phyloP scores from a whole-genome alignment of 2,797 vertebrate genomes.

The Chromobotia macracanthus region DNA sequence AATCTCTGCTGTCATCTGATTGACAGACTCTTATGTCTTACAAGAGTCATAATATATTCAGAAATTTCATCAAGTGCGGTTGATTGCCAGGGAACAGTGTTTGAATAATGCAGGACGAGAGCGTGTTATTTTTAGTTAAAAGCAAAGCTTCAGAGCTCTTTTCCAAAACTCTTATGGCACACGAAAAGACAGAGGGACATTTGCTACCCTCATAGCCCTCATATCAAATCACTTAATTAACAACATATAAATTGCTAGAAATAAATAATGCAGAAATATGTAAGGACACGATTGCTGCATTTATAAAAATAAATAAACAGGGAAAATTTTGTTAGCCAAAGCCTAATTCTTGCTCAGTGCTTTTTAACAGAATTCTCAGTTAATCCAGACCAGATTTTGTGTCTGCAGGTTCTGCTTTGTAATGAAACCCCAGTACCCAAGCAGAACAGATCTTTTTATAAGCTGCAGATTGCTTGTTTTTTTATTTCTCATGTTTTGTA shows the following conservation, averaged over 20 bases:
- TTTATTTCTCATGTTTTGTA: conserved; percentile 15
- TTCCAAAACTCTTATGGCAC: not conserved
- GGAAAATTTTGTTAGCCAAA: conserved; percentile 54
- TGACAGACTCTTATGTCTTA: conserved; percentile 28
- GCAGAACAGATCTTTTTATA: conserved; percentile 38
- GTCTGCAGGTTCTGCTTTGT: conserved; percentile 26
- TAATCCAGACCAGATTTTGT: conserved; percentile 49
- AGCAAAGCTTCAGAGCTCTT: conserved; percentile 7
- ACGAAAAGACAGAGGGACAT: conserved; percentile 15
- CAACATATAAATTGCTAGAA: not conserved
- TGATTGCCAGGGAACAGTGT: conserved; percentile 16
- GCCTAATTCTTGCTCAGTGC: conserved; percentile 38
- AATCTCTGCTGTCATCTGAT: conserved; percentile 35
- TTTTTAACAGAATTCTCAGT: conserved; percentile 57
- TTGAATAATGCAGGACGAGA: conserved; percentile 35
- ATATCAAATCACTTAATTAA: conserved; percentile 18
- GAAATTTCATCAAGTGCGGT: conserved; percentile 23
- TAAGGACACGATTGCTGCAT: conserved; percentile 23
- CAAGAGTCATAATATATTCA: conserved; percentile 38
- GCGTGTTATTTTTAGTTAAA: conserved; percentile 13
- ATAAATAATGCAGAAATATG: not conserved
- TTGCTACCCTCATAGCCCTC: not conserved
- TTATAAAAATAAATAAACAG: conserved; percentile 54
- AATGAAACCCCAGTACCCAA: conserved; percentile 27
- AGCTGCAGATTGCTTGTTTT: not conserved